Conservation (phyloP, 1,140 invertebrate species). For the Chrysopa pallens region DNA sequence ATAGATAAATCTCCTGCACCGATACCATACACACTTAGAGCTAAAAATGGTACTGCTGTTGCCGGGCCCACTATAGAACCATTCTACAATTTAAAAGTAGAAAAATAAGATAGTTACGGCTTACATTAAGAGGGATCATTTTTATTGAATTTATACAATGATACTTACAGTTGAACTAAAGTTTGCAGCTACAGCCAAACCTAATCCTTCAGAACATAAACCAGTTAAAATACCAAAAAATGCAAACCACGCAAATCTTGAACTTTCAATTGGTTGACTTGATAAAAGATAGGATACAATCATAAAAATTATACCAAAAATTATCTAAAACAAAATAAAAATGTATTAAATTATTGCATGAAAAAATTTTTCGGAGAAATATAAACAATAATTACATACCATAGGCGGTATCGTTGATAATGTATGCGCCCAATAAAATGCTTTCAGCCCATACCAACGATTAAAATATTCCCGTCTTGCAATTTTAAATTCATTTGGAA, state of each 20-base stretch:
- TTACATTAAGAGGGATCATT: neutral
- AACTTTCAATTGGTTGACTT: slow-evolving; percentile 21
- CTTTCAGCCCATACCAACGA: slow-evolving; percentile 59
- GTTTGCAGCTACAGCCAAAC: slow-evolving; percentile 22
- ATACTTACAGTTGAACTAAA: slow-evolving; percentile 21
- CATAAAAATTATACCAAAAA: slow-evolving; percentile 19
- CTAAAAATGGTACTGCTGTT: slow-evolving; percentile 19
- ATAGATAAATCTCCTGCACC: slow-evolving; percentile 14
- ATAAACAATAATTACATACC: slow-evolving; percentile 12
- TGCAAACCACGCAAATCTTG: slow-evolving; percentile 18
- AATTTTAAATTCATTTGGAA: slow-evolving; percentile 47
- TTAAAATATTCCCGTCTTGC: slow-evolving; percentile 56
- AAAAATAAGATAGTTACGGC: neutral
- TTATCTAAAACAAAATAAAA: slow-evolving; percentile 13
- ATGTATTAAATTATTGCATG: neutral
- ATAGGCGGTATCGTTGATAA: slow-evolving; percentile 30
- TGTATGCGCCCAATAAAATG: slow-evolving; percentile 52
- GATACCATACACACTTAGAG: slow-evolving; percentile 24
- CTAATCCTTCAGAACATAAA: slow-evolving; percentile 23
- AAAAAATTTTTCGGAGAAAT: too few relatives aligned
- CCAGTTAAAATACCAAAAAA: slow-evolving; percentile 14
- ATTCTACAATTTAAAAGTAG: slow-evolving; percentile 15
- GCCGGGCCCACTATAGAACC: slow-evolving; percentile 22
- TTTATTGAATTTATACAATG: neutral
- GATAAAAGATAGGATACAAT: slow-evolving; percentile 20